Percentiles rank a stretch among this genome's conserved stretches.
phyloP scores from a whole-genome alignment of 2,888 invertebrate genomes.

The Nymphalis c-album region DNA sequence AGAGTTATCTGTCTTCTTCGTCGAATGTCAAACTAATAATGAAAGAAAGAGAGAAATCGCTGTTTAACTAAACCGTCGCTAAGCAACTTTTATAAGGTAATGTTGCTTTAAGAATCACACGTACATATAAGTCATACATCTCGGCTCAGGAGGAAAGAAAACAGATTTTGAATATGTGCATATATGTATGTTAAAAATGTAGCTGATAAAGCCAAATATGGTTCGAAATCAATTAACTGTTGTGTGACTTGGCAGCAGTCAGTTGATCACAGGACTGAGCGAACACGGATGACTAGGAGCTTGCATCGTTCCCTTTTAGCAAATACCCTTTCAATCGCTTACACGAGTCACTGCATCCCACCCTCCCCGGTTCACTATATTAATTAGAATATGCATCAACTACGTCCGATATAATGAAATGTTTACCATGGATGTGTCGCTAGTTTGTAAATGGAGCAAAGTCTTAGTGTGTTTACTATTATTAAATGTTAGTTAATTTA shows the following conservation, averaged over 20 bases:
- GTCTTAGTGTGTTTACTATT: background rate
- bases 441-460: background rate
- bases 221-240: slow-evolving; percentile 41
- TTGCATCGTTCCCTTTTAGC: slow-evolving; percentile 60
- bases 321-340: slow-evolving; percentile 62
- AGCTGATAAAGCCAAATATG: slow-evolving; percentile 18
- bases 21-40: no score
- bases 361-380: slow-evolving; percentile 50
- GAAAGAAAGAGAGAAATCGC: no score
- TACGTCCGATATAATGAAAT: slow-evolving; percentile 16
- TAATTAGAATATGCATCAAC: slow-evolving; percentile 39
- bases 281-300: slow-evolving; percentile 66
- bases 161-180: no score
- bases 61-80: no score
- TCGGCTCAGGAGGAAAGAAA: no score
- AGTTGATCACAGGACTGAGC: slow-evolving; percentile 47
- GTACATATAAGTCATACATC: no score
- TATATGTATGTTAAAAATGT: slow-evolving; percentile 9
- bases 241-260: slow-evolving; percentile 63
- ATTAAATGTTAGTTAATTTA: background rate
- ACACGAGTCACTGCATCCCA: slow-evolving; percentile 68
- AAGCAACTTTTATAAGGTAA: no score
- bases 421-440: background rate
- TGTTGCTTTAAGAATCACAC: no score
- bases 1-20: no score